Base-by-base conservation (phyloP, 2,888 invertebrate species). In the Ariolimax columbianus region DNA sequence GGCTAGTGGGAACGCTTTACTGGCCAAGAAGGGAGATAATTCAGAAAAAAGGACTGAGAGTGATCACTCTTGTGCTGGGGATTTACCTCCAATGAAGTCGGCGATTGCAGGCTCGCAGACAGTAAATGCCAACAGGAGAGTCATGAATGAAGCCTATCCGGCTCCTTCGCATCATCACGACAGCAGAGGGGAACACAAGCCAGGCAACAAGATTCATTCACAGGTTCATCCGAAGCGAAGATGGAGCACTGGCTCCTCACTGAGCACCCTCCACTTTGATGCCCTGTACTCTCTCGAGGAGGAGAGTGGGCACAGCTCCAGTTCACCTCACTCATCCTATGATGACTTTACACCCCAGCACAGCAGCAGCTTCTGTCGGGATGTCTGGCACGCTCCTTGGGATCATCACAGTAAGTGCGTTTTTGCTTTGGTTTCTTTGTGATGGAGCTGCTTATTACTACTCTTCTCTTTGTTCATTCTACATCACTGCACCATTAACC, bases 281-380 rank as follows among this genome's bases (percentile, higher is more conserved):
- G 90, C 89, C 55, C 83, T 91, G 85, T 91, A 91, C 86, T 87
- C 90, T 40, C 82, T 91, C 40, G 88, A 91, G 78, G 91, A 91
- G 79, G 91, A 91, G 81, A 88, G 89, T 77, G 90, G 91, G 47
- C 90, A 79, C 63, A 85, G 81, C n/a, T 82, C 91, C 17, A 88
- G 89, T 9, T 91, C 91, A 40, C 90, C 91, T 26, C 90, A 90
- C n/a, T 85, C 81, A 9, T 85, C 87, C 17, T 88, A 87, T 85
- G 87, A 87, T 85, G 88, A 89, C 83, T 80, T 81, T 51, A 40
- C 66, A 7, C 80, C 80, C 14, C 81, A 47, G 23, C 80, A 85
- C n/a, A 75, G 68, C 55, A 85, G 85, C 81, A 85, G 85, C 40
- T 80, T 81, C 77, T 85, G 85, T 30, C 38, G 70, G n/a, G 84